A percentile compares a stretch with the other conserved stretches of the same genome.
These are phyloP conservation scores for Coregonus sp. DNA, from an alignment of 2,797 vertebrate species.

Conservation along the genomic window DNA sequence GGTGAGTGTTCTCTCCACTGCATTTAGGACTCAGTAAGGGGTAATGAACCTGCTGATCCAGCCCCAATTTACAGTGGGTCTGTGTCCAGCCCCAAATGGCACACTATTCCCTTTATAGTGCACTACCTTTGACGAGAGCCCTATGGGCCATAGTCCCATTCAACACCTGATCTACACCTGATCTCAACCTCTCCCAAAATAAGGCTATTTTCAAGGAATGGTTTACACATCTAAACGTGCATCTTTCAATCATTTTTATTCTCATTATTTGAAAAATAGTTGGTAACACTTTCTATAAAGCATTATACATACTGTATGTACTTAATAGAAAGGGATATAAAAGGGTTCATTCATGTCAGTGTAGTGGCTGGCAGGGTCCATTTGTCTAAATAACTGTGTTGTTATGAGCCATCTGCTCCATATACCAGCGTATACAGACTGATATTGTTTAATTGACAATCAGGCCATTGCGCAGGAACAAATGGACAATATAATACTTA, in stretches of 20 bases:
- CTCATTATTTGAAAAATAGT: constrained; percentile 5
- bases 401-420: constrained; percentile 21
- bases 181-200: constrained; percentile 48
- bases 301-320: too few species aligned
- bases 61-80: constrained; percentile 52
- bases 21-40: constrained; percentile 43
- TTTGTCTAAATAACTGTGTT: constrained; percentile 27
- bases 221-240: constrained; percentile 40
- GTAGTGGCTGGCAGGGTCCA: constrained; percentile 10
- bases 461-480: constrained; percentile 51
- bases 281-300: too few species aligned
- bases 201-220: constrained; percentile 51
- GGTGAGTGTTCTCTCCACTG: constrained; percentile 27
- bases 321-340: constrained; percentile 14
- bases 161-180: constrained; percentile 66
- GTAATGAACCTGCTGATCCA: constrained; percentile 49
- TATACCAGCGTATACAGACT: constrained; percentile 31
- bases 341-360: background rate
- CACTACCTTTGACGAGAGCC: background rate
- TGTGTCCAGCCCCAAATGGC: background rate
- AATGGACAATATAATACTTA: constrained; percentile 59
- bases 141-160: constrained; percentile 32
- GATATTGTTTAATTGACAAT: constrained; percentile 52
- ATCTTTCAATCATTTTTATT: constrained; percentile 4
- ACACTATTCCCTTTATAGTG: background rate